Percentiles rank a stretch among this genome's conserved stretches.
These are phyloP conservation scores for Pomphorhynchus laevis DNA, from an alignment of 1,140 invertebrate species.

Conservation along the genomic window DNA sequence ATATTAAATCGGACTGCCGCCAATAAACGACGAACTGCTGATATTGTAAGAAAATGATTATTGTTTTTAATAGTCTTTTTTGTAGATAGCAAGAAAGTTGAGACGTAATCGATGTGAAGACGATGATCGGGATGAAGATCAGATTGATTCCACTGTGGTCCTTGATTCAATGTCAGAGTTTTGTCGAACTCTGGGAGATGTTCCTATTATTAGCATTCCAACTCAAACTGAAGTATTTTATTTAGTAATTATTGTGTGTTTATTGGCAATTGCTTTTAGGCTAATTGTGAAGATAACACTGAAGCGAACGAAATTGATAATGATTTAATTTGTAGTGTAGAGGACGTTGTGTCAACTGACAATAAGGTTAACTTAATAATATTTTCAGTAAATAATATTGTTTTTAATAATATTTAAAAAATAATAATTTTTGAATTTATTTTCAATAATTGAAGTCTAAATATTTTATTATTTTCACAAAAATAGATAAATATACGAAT, in stretches of 20 bases:
- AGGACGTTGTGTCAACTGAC: background rate
- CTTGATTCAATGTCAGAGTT: conserved; percentile 79
- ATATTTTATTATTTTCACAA: too few relatives aligned
- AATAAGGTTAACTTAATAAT: too few relatives aligned
- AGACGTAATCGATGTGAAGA: conserved; percentile 11
- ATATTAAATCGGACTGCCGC: conserved; percentile 10
- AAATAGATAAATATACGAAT: too few relatives aligned
- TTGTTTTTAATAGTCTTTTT: background rate
- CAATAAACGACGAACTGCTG: conserved; percentile 3
- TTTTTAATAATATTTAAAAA: too few relatives aligned
- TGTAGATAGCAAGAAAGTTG: too few relatives aligned
- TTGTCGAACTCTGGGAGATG: conserved; percentile 65
- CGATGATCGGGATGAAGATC: conserved; percentile 4
- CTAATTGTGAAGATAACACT: conserved; percentile 41
- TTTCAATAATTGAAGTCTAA: too few relatives aligned
- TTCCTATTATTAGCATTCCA: conserved; percentile 65
- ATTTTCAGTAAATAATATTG: too few relatives aligned
- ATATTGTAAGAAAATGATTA: background rate
- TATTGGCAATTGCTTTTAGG: too few relatives aligned
- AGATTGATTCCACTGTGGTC: conserved; percentile 26
- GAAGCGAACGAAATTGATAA: conserved; percentile 39
- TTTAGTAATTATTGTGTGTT: too few relatives aligned
- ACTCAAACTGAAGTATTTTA: too few relatives aligned
- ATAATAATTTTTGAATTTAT: too few relatives aligned
- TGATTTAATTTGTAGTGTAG: conserved; percentile 14